A percentile compares a stretch with the other conserved stretches of the same genome.
These are phyloP conservation scores for Saguinus midas DNA, from an alignment of 2,113 vertebrate species.

Conservation along the genomic window DNA sequence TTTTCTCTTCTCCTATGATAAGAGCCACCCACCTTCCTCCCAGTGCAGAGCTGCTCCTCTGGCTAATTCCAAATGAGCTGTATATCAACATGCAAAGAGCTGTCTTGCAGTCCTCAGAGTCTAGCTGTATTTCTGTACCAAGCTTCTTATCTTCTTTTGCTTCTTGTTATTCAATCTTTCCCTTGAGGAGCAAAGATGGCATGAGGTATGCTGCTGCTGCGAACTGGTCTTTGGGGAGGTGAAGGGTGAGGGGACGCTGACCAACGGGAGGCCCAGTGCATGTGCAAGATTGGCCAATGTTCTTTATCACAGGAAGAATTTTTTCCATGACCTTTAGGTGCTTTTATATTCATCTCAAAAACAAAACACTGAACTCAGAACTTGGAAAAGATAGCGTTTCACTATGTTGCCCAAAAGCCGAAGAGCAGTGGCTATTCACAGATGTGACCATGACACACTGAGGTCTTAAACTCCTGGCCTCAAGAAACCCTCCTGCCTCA, in stretches of 20 bases:
- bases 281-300: neutral
- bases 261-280: neutral
- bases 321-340: too few species aligned
- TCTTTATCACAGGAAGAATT: neutral
- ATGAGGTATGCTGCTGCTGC: neutral
- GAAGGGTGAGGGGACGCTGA: too few species aligned
- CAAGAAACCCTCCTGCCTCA: neutral
- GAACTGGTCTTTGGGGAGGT: neutral
- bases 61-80: slow-evolving; percentile 44
- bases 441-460: neutral
- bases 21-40: slow-evolving; percentile 74
- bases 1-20: slow-evolving; percentile 52
- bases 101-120: neutral
- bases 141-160: neutral
- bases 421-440: neutral
- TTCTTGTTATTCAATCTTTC: neutral
- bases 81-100: neutral
- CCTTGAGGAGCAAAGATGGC: neutral
- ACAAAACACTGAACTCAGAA: neutral
- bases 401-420: neutral
- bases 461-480: neutral
- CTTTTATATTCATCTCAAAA: neutral
- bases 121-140: neutral
- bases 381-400: neutral
- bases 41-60: slow-evolving; percentile 52